Percentiles rank a stretch among this genome's conserved stretches.
Evolutionary conservation across 2,888 invertebrate species (phyloP).

Genomic region (Drosophila nigricruria): DNA sequence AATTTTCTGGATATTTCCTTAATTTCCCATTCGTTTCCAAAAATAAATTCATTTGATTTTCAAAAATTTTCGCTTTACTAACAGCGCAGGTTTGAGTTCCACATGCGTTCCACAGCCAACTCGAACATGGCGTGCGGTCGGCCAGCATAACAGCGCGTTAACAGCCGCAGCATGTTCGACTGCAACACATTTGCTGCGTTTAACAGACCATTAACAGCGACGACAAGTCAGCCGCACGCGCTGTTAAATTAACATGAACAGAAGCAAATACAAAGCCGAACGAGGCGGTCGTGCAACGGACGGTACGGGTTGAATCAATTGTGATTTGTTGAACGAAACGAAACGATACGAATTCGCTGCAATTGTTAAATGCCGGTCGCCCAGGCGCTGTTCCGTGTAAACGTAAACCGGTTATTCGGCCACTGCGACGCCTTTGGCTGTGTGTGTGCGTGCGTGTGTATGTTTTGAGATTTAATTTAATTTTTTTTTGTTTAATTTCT

Average conservation of each 20-base stretch:
- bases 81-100: constrained; percentile 40
- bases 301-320: constrained; percentile 46
- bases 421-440: constrained; percentile 30
- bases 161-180: constrained; percentile 35
- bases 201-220: constrained; percentile 19
- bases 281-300: constrained; percentile 59
- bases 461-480: constrained; percentile 3
- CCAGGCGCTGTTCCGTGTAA: constrained; percentile 36
- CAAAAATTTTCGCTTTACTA: too few relatives aligned
- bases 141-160: constrained; percentile 31
- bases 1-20: too few relatives aligned
- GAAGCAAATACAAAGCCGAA: constrained; percentile 62
- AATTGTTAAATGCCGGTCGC: constrained; percentile 56
- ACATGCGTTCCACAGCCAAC: constrained; percentile 56
- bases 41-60: neutral
- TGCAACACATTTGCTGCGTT: constrained; percentile 25
- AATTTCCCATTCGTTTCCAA: too few relatives aligned
- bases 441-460: constrained; percentile 1
- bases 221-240: constrained; percentile 11
- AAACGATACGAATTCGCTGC: constrained; percentile 50
- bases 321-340: constrained; percentile 38
- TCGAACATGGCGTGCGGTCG: constrained; percentile 26
- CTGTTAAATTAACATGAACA: constrained; percentile 42
- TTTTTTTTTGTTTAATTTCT: neutral
- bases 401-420: constrained; percentile 53